phyloP scores from a whole-genome alignment of 2,797 vertebrate species.

The Siniperca scherzeri region DNA sequence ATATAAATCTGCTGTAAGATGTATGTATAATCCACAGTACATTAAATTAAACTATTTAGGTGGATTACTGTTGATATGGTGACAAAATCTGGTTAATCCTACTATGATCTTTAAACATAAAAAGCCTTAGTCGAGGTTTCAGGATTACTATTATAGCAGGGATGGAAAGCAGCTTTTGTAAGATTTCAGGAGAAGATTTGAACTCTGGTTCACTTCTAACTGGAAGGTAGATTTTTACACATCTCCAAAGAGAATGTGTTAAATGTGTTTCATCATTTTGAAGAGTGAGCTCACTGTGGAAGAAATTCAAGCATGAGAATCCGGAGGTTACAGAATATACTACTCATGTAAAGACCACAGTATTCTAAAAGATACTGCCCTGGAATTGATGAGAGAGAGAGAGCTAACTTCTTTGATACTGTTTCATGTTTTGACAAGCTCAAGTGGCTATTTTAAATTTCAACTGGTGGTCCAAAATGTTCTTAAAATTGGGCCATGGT shows the following conservation, averaged over 20 bases:
- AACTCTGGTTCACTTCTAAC: constrained; percentile 32
- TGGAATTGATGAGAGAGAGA: background rate
- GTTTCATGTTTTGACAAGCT: constrained; percentile 28
- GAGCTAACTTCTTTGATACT: constrained; percentile 12
- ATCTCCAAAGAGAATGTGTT: constrained; percentile 22
- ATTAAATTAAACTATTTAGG: constrained; percentile 16
- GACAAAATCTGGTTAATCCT: constrained; percentile 22
- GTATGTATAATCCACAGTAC: background rate
- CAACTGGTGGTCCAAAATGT: background rate
- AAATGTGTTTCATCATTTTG: constrained; percentile 26
- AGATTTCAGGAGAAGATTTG: constrained; percentile 25
- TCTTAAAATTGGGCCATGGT: background rate
- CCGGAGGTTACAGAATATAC: background rate
- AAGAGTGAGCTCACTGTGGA: constrained; percentile 13
- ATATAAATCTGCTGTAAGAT: background rate
- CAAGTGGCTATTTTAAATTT: constrained; percentile 13
- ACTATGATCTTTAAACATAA: constrained; percentile 19
- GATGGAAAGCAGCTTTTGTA: constrained; percentile 19
- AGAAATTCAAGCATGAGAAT: constrained; percentile 12
- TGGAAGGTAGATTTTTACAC: constrained; percentile 21
- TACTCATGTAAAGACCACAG: background rate
- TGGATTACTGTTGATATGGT: constrained; percentile 24
- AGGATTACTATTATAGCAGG: background rate
- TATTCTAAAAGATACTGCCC: background rate
- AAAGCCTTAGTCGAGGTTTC: background rate